Base-by-base conservation (phyloP, 2,888 invertebrate genomes). In the Chaitophorus viminalis region DNA sequence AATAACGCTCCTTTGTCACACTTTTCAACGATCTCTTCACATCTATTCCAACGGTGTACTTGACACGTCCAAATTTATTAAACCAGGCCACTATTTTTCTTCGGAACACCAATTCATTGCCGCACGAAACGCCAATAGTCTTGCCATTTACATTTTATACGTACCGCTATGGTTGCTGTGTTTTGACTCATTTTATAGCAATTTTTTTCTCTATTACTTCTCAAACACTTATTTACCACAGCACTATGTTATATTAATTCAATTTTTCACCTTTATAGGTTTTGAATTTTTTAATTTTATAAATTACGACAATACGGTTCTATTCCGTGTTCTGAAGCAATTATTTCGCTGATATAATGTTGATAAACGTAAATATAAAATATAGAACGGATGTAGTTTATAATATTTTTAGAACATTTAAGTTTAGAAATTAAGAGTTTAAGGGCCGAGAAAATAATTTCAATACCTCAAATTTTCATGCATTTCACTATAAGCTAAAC, bases 11-110 rank as follows among this genome's bases (percentile, higher is more conserved):
- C 74, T 82, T 74, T 82, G 82, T 76, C 11, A 46, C 46, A 65
- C 14, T 68, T 46, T 76, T 46, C 29, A 46, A 65, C 4, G 31
- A 39, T 81, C 14, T 65, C 21, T 39, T 84, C 17, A 11, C 31
- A 8, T 36, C 52, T n/a, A 74, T 74, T 36, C 82, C 74, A 74
- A 74, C 33, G 36, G 33, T n/a, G 31, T 36, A 33, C 18, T 54
- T n/a, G 54, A 74, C 36, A n/a, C n/a, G n/a, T 54, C 33, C n/a
- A 9, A 82, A 72, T 82, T n/a, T 82, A 72, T 82, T 31, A 72
- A n/a, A 18, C 31, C 31, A 25, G 54, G 4, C 31, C 54, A 25
- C 31, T 9, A 29, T 52, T 77, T 52, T 52, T 52, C 31, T 52
- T 25, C 21, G 25, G 1, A 9, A 46, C 9, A 46, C 46, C 46